Conservation (phyloP, 2,113 vertebrate species). For the Oenanthe melanoleuca region DNA sequence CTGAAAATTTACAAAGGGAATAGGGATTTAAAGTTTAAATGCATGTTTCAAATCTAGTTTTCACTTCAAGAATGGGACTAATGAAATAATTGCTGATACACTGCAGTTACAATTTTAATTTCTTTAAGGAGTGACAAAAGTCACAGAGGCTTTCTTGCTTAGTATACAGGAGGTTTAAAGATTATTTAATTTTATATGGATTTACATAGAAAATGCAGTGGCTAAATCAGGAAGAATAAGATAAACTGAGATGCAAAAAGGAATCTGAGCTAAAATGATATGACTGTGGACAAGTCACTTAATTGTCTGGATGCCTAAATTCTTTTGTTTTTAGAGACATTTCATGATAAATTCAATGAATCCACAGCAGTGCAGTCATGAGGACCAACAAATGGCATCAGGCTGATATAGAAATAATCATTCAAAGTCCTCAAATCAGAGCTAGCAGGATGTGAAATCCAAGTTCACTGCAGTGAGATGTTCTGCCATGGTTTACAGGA, state of each 20-base stretch:
- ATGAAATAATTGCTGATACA: background rate
- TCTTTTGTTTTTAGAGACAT: background rate
- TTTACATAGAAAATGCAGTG: accelerated
- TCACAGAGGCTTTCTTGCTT: background rate
- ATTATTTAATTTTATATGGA: background rate
- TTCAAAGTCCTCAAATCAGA: background rate
- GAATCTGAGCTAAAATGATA: background rate
- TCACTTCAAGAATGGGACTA: background rate
- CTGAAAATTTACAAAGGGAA: background rate
- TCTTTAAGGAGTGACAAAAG: background rate
- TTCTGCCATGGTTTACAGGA: background rate
- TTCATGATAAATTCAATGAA: background rate
- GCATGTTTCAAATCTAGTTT: background rate
- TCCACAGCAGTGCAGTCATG: accelerated
- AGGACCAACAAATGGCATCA: background rate
- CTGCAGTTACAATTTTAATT: background rate
- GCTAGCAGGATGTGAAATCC: background rate
- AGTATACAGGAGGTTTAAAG: background rate
- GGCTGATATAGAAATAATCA: accelerated
- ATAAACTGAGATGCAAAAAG: background rate
- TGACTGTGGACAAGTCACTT: background rate
- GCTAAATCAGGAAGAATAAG: background rate
- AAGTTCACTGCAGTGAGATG: background rate
- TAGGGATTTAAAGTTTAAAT: background rate
- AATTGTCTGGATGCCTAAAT: background rate